These are phyloP conservation scores for Drosophila demipolita DNA, from an alignment of 2,888 invertebrate genomes.

Conservation along the genomic window DNA sequence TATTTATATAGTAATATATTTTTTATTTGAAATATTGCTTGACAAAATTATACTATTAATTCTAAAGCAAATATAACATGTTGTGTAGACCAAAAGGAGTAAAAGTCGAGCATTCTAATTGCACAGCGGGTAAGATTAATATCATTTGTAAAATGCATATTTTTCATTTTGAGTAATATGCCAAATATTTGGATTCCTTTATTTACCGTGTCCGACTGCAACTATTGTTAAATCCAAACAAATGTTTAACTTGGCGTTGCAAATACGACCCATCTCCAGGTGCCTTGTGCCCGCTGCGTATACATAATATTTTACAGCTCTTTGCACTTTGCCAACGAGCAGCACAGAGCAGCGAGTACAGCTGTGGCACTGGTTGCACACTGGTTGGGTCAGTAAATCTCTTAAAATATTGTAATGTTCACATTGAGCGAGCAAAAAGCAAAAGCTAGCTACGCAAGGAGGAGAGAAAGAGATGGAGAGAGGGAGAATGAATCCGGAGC, in stretches of 20 bases:
- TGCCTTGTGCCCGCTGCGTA: constrained; percentile 38
- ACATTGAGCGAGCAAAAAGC: constrained; percentile 22
- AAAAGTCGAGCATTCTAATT: background rate
- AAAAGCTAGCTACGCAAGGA: constrained; percentile 3
- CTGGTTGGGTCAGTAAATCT: constrained; percentile 75
- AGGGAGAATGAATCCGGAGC: background rate
- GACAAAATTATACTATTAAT: too few species aligned
- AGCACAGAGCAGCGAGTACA: constrained; percentile 2
- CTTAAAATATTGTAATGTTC: constrained; percentile 72
- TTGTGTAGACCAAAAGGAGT: background rate
- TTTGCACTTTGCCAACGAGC: constrained; percentile 68
- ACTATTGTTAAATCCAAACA: constrained; percentile 34
- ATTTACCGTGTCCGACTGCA: constrained; percentile 26
- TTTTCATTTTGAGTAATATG: constrained; percentile 16
- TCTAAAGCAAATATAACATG: background rate
- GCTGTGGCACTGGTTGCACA: constrained; percentile 11
- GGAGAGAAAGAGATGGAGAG: constrained; percentile 21
- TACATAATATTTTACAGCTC: constrained; percentile 73
- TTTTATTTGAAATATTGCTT: background rate
- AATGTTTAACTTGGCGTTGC: constrained; percentile 49
- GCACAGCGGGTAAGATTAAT: background rate
- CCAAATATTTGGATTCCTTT: constrained; percentile 18
- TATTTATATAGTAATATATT: background rate
- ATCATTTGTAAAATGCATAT: background rate
- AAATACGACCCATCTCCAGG: constrained; percentile 54